Evolutionary conservation across 1,140 invertebrate genomes (phyloP).

Genomic region (Teleogryllus occipitalis): DNA sequence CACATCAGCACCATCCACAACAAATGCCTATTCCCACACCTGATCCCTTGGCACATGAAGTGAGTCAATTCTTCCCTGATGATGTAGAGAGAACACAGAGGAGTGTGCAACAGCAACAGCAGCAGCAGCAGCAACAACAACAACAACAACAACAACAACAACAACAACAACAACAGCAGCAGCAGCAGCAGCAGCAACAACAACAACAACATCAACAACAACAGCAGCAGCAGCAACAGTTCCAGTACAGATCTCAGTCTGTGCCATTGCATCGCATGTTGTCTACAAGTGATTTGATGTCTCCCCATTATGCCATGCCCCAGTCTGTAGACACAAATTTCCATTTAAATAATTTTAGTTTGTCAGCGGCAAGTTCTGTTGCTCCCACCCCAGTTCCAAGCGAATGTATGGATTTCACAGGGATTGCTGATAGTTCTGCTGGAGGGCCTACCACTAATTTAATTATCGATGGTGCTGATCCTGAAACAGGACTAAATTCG

Average conservation of each 20-base stretch:
- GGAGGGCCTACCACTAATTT: conserved; percentile 36
- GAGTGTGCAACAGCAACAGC: background rate
- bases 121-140: no score
- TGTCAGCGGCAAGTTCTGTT: conserved; percentile 52
- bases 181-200: no score
- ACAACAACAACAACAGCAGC: no score
- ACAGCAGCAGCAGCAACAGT: background rate
- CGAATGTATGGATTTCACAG: conserved; percentile 58
- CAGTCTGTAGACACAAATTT: conserved; percentile 31
- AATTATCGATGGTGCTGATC: conserved; percentile 33
- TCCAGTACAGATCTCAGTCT: conserved; percentile 57
- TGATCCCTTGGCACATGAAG: conserved; percentile 42
- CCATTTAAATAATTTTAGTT: conserved; percentile 35
- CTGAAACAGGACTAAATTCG: conserved; percentile 33
- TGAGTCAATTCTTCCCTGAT: conserved; percentile 42
- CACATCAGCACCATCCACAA: background rate
- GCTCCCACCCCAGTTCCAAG: conserved; percentile 59
- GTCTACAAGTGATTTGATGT: conserved; percentile 32
- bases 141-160: no score
- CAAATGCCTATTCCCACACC: background rate
- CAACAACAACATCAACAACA: no score
- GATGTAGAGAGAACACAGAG: conserved; percentile 23
- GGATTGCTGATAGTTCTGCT: conserved; percentile 44
- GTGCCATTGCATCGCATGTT: conserved; percentile 62
- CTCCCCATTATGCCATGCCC: conserved; percentile 39